Evolutionary conservation across 2,888 invertebrate species (phyloP).

Genomic region (Drosophila mercatorum): DNA sequence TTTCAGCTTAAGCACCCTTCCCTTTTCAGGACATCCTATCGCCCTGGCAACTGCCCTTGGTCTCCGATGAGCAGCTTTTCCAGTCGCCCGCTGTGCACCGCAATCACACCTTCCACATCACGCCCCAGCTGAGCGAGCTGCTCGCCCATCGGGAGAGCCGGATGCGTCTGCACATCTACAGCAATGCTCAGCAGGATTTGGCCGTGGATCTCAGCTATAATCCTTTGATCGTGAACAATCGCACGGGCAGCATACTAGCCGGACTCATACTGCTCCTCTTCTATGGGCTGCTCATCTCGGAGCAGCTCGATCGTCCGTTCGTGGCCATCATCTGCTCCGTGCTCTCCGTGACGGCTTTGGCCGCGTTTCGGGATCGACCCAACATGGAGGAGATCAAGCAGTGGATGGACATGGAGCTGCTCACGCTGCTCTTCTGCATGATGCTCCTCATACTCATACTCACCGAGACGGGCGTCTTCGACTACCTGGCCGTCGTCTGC

Average conservation of each 20-base stretch:
- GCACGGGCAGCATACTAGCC: conserved; percentile 90
- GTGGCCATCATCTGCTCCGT: conserved; percentile 94
- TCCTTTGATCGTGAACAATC: conserved; percentile 87
- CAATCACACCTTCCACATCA: conserved; percentile 84
- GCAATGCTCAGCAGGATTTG: conserved; percentile 81
- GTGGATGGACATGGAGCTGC: conserved; percentile 94
- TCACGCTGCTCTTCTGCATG: conserved; percentile 94
- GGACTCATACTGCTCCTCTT: conserved; percentile 89
- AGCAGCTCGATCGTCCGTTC: conserved; percentile 93
- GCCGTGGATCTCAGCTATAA: conserved; percentile 87
- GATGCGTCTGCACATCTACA: conserved; percentile 74
- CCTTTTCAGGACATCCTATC: conserved; percentile 52
- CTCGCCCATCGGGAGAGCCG: conserved; percentile 56
- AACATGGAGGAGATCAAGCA: conserved; percentile 91
- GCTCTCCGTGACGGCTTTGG: conserved; percentile 91
- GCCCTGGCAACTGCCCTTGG: conserved; percentile 87
- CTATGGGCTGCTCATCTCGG: conserved; percentile 93
- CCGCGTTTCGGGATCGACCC: conserved; percentile 91
- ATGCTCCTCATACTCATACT: conserved; percentile 95
- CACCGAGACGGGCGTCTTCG: conserved; percentile 95
- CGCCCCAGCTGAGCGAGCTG: conserved; percentile 56
- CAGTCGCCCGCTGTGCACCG: conserved; percentile 86
- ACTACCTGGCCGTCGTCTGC: conserved; percentile 92
- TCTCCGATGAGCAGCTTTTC: conserved; percentile 87
- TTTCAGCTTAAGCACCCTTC: fast-evolving